These are phyloP conservation scores for Crypturellus undulatus DNA, from an alignment of 2,113 vertebrate genomes.

Conservation along the genomic window DNA sequence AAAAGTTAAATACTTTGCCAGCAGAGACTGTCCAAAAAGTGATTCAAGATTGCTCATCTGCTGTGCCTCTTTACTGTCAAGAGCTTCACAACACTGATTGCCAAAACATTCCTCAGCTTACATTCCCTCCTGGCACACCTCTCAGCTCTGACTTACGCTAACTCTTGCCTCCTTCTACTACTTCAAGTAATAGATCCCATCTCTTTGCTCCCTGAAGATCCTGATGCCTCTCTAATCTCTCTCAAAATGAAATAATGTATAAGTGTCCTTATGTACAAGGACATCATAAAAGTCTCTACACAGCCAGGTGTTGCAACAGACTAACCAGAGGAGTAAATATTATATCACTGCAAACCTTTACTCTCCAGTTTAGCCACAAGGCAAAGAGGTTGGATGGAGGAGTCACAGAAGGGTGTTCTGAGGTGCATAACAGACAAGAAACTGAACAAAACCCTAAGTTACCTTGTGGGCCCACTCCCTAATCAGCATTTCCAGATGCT, in stretches of 20 bases:
- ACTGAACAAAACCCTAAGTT: neutral
- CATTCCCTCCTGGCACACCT: neutral
- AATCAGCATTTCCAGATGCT: neutral
- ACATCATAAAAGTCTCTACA: neutral
- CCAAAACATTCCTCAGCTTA: neutral
- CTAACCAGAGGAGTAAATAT: neutral
- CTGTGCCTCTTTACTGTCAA: neutral
- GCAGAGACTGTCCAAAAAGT: neutral
- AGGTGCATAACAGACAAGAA: neutral
- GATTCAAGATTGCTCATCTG: neutral
- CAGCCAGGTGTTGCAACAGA: rapidly evolving
- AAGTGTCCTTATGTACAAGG: neutral
- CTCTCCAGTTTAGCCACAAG: neutral
- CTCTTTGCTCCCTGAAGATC: neutral
- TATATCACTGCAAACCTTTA: neutral
- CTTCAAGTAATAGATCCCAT: neutral
- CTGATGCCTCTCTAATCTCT: neutral
- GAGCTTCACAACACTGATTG: neutral
- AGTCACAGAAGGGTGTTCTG: neutral
- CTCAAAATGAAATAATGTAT: neutral
- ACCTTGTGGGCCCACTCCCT: neutral
- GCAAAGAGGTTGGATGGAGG: neutral
- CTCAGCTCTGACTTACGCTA: neutral
- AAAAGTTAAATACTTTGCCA: neutral
- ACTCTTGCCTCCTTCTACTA: neutral